Conservation (phyloP, 2,113 vertebrate genomes). For the Platycercus adscitus region DNA sequence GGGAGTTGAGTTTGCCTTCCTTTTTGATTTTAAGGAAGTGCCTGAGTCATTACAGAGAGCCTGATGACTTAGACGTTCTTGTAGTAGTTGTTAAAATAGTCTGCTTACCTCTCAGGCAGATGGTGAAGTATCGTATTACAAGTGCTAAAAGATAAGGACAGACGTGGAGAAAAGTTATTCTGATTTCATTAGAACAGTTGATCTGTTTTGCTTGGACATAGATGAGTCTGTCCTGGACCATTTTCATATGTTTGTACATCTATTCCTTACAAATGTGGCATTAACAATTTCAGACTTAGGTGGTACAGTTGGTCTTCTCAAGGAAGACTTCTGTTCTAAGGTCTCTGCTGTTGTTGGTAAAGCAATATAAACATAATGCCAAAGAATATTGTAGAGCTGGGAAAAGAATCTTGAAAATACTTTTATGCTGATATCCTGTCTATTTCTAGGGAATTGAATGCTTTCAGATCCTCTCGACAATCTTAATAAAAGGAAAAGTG, state of each 20-base stretch:
- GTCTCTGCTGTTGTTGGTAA: background rate
- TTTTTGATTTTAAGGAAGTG: background rate
- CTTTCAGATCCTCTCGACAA: background rate
- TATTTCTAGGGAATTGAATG: background rate
- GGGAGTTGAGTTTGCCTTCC: background rate
- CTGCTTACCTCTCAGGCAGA: background rate
- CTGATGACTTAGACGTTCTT: background rate
- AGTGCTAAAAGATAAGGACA: background rate
- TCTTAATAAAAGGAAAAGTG: background rate
- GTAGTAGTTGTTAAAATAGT: background rate
- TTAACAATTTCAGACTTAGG: background rate
- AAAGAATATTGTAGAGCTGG: background rate
- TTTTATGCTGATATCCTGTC: background rate
- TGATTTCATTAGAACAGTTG: background rate
- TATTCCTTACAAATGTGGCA: background rate
- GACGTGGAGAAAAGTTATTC: background rate
- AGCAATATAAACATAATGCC: background rate
- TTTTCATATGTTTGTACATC: background rate
- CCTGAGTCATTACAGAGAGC: background rate
- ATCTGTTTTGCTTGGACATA: background rate
- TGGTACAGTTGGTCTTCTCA: background rate
- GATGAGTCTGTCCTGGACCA: background rate
- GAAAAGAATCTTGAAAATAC: background rate
- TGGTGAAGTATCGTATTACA: background rate
- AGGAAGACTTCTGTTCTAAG: background rate